Percentiles rank a stretch among this genome's conserved stretches.
Evolutionary conservation across 2,113 vertebrate species (phyloP).

Genomic region (Gallinago undulata): DNA sequence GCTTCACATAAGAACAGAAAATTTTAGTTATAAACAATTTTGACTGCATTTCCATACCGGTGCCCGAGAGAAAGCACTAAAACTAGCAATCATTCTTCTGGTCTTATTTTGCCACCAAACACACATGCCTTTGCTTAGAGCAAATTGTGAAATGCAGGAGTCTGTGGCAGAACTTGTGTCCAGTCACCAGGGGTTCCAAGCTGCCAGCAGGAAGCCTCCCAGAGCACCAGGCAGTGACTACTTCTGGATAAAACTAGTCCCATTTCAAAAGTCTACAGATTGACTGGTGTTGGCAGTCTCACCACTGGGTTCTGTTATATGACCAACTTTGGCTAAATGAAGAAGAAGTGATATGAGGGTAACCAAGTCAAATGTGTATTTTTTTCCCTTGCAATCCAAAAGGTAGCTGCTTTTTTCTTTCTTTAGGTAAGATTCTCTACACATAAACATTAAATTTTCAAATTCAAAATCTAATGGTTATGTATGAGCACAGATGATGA

Average conservation of each 20-base stretch:
- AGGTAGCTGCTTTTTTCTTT: constrained; percentile 56
- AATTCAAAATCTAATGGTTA: constrained; percentile 27
- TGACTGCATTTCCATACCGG: neutral
- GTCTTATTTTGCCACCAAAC: neutral
- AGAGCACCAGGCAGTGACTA: neutral
- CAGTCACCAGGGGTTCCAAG: neutral
- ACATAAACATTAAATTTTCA: constrained; percentile 23
- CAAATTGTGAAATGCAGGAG: neutral
- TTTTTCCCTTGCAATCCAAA: constrained; percentile 13
- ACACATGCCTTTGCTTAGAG: neutral
- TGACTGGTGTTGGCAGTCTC: neutral
- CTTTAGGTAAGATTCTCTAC: neutral
- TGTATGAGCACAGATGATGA: constrained; percentile 54
- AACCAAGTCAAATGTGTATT: neutral
- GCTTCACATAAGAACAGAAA: neutral
- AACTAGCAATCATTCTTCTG: neutral
- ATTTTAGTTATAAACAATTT: neutral
- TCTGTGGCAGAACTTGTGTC: neutral
- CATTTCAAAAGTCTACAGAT: neutral
- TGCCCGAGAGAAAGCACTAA: neutral
- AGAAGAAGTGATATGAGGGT: neutral
- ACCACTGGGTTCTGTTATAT: neutral
- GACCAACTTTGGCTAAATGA: neutral
- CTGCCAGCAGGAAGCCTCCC: neutral
- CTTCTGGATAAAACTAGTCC: neutral